Evolutionary conservation across 2,113 vertebrate genomes (phyloP).

Genomic region (Labrus mixtus): DNA sequence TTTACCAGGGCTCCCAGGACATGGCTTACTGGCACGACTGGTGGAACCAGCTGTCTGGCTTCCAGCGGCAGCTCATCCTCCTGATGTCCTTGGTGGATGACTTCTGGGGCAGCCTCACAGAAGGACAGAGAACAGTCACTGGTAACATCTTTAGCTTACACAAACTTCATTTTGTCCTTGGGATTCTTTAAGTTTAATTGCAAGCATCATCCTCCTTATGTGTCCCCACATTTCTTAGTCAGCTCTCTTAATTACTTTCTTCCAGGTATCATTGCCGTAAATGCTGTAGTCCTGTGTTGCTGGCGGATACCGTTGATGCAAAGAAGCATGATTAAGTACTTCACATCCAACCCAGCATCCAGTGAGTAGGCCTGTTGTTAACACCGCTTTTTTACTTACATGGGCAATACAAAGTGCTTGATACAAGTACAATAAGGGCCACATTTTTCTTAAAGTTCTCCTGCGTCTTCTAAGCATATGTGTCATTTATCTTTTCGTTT

Average conservation of each 20-base stretch:
- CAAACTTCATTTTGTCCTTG: neutral
- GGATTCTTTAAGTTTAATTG: neutral
- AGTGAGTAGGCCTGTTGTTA: constrained; percentile 86
- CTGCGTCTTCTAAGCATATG: neutral
- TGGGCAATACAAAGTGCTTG: neutral
- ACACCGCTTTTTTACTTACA: neutral
- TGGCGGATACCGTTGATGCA: constrained; percentile 93
- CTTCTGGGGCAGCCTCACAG: constrained; percentile 94
- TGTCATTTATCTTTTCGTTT: neutral
- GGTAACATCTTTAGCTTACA: constrained; percentile 77
- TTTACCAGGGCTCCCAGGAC: constrained; percentile 66
- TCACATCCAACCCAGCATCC: constrained; percentile 94
- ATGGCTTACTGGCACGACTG: constrained; percentile 77
- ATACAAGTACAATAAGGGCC: neutral
- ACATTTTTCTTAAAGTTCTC: neutral
- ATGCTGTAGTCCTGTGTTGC: constrained; percentile 91
- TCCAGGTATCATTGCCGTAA: constrained; percentile 93
- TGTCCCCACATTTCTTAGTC: neutral
- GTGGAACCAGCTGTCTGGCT: constrained; percentile 76
- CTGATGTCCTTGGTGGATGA: constrained; percentile 85
- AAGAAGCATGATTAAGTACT: constrained; percentile 92
- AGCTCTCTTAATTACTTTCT: neutral
- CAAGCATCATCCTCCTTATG: neutral
- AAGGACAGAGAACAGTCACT: constrained; percentile 93
- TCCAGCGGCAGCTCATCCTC: constrained; percentile 89